phyloP scores from a whole-genome alignment of 2,797 vertebrate genomes.

The Octomys mimax region DNA sequence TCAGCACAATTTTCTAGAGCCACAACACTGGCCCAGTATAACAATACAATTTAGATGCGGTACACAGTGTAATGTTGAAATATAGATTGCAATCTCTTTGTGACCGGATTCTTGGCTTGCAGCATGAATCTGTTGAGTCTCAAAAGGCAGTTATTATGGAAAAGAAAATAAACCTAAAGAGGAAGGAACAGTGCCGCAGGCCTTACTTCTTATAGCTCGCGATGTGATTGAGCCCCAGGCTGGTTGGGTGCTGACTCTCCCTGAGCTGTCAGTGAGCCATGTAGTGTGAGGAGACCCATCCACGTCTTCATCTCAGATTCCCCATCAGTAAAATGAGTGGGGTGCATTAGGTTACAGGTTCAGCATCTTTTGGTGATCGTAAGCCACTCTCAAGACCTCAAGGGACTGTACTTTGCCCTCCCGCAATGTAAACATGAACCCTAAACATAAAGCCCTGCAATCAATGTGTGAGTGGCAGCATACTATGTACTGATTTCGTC shows the following conservation, averaged over 20 bases:
- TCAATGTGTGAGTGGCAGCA: not conserved
- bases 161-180: not conserved
- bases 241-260: not conserved
- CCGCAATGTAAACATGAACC: not conserved
- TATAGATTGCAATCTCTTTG: not conserved
- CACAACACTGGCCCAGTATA: not conserved
- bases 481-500: not conserved
- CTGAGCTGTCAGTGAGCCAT: not conserved
- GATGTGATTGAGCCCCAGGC: not conserved
- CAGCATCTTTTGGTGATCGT: slow-evolving; percentile 25
- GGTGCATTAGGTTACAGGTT: not conserved
- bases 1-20: not conserved
- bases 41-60: not conserved
- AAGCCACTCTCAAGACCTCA: slow-evolving; percentile 1
- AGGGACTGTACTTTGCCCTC: not conserved
- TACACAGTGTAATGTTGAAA: not conserved
- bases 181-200: not conserved
- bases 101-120: not conserved
- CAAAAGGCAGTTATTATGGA: not conserved
- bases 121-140: not conserved
- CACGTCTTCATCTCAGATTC: not conserved
- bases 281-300: not conserved
- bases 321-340: not conserved
- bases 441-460: not conserved
- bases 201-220: not conserved